These are phyloP conservation scores for Clarias platycephalus DNA, from an alignment of 2,797 vertebrate genomes.

Conservation along the genomic window DNA sequence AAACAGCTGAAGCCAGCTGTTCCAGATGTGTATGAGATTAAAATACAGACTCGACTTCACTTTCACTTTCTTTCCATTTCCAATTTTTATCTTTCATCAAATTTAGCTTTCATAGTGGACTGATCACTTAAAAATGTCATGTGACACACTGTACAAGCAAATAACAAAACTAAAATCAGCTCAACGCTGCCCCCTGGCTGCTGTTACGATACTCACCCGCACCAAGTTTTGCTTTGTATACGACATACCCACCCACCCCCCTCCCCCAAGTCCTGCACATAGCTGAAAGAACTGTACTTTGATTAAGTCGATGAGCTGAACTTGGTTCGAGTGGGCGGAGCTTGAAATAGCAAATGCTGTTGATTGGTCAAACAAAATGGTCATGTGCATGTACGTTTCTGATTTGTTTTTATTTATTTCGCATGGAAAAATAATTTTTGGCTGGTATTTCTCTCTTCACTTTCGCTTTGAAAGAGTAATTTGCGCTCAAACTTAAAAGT, in stretches of 20 bases:
- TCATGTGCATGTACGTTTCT: not conserved
- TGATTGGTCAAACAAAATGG: not conserved
- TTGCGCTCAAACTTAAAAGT: not conserved
- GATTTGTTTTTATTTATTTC: not conserved
- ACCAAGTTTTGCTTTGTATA: no score
- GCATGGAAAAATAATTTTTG: no score
- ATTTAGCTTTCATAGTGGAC: no score
- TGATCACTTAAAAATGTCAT: not conserved
- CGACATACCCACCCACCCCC: no score
- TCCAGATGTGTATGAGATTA: not conserved
- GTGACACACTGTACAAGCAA: not conserved
- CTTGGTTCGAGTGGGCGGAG: not conserved
- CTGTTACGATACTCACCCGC: not conserved
- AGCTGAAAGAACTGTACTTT: not conserved
- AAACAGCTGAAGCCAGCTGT: not conserved
- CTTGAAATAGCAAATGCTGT: not conserved
- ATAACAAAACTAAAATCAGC: not conserved
- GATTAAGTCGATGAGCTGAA: not conserved
- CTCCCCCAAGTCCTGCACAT: not conserved
- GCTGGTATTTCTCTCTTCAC: not conserved
- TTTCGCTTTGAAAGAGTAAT: not conserved
- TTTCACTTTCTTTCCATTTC: not conserved
- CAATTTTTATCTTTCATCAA: no score
- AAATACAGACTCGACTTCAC: not conserved
- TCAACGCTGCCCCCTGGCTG: conserved; percentile 26